Percentiles rank a stretch among this genome's conserved stretches.
These are phyloP conservation scores for Pachymerium ferrugineum DNA, from an alignment of 2,888 invertebrate species.

Conservation along the genomic window DNA sequence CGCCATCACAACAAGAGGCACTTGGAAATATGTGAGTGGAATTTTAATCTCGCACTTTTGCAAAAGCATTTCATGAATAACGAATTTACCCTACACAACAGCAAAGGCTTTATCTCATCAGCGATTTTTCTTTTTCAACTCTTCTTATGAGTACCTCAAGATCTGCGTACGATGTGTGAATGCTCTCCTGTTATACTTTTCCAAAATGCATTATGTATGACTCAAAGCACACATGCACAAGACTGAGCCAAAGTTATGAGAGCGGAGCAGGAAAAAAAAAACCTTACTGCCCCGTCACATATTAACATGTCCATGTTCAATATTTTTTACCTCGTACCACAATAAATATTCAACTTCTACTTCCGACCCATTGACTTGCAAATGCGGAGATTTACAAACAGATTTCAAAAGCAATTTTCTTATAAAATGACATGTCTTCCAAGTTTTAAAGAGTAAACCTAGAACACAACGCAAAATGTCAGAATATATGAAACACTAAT, in stretches of 20 bases:
- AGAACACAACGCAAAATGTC: background rate
- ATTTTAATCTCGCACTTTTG: background rate
- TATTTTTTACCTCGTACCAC: background rate
- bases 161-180: background rate
- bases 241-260: background rate
- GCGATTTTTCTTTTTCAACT: background rate
- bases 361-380: background rate
- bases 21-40: conserved; percentile 3
- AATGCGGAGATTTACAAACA: background rate
- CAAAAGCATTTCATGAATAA: background rate
- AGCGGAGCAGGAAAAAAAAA: background rate
- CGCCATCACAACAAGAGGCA: conserved; percentile 11
- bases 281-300: background rate
- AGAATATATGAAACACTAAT: background rate
- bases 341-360: background rate
- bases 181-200: background rate
- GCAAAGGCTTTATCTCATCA: background rate
- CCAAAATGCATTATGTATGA: background rate
- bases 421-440: background rate
- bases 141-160: background rate
- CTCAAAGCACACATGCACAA: background rate
- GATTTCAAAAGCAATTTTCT: background rate
- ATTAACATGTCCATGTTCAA: background rate
- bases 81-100: background rate
- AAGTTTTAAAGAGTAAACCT: background rate